A percentile compares a stretch with the other conserved stretches of the same genome.
These are phyloP conservation scores for Mesaphorura yosii DNA, from an alignment of 1,140 invertebrate genomes.

Conservation along the genomic window DNA sequence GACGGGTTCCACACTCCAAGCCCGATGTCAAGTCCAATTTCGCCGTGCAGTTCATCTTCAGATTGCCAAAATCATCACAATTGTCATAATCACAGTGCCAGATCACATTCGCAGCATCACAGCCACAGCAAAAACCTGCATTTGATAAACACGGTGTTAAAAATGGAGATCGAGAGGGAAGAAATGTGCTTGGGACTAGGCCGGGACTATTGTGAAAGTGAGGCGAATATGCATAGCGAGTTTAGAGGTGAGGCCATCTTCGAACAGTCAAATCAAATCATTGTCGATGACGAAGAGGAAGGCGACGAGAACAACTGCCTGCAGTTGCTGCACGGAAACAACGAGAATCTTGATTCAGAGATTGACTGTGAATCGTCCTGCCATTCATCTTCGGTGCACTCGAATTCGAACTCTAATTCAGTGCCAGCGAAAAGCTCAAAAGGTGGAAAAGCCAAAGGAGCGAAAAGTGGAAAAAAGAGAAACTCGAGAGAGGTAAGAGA, in stretches of 20 bases:
- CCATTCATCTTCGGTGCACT: conserved; percentile 2
- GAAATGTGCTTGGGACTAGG: too few relatives aligned
- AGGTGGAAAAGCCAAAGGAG: not conserved
- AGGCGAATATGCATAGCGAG: too few relatives aligned
- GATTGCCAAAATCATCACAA: not conserved
- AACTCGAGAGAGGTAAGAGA: conserved; percentile 3
- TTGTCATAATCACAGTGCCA: not conserved
- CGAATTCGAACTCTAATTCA: too few relatives aligned
- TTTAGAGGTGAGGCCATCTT: too few relatives aligned
- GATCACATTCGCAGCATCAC: not conserved
- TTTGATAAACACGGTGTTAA: too few relatives aligned
- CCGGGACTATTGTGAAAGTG: too few relatives aligned
- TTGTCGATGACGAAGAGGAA: not conserved
- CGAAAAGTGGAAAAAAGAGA: not conserved
- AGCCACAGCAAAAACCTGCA: conserved; percentile 7
- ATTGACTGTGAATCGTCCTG: conserved; percentile 21
- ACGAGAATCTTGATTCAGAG: conserved; percentile 14
- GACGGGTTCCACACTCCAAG: conserved; percentile 29
- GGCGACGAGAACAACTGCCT: not conserved
- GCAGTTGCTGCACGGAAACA: too few relatives aligned
- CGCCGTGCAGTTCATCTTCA: too few relatives aligned
- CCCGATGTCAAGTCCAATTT: conserved; percentile 28
- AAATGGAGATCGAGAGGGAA: too few relatives aligned
- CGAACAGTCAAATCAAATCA: not conserved
- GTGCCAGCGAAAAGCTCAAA: too few relatives aligned